These are phyloP conservation scores for Crotalus horridus DNA, from an alignment of 2,113 vertebrate species.

Conservation along the genomic window DNA sequence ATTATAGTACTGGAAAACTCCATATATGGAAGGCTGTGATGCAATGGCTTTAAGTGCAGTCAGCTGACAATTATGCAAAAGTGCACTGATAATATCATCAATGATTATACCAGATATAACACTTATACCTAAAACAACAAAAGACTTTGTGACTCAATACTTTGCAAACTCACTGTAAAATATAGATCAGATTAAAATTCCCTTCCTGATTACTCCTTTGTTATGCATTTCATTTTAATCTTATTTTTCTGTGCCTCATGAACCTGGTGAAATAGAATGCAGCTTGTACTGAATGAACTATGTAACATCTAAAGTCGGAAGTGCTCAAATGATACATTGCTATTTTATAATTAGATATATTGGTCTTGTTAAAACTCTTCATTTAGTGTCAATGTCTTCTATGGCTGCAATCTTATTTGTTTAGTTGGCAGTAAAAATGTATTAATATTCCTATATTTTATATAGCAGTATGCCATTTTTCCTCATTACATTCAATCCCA, in stretches of 20 bases:
- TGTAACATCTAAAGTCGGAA: not conserved
- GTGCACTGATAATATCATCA: constrained; percentile 16
- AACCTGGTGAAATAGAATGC: not conserved
- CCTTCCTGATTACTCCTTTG: not conserved
- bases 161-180: not conserved
- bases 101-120: constrained; percentile 27
- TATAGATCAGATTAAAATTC: not conserved
- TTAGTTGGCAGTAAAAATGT: not conserved
- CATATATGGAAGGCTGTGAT: not conserved
- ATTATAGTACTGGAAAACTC: not conserved
- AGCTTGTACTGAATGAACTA: not conserved
- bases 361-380: not conserved
- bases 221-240: not conserved
- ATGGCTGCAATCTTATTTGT: not conserved
- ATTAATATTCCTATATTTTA: no score
- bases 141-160: not conserved
- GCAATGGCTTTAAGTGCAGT: not conserved
- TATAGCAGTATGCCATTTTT: not conserved
- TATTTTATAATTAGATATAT: not conserved
- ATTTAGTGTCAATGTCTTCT: not conserved
- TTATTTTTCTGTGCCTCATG: not conserved
- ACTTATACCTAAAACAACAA: constrained; percentile 29
- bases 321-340: not conserved
- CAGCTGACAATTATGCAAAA: constrained; percentile 14
- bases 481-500: not conserved